Base-by-base conservation (phyloP, 2,888 invertebrate species). In the Taphrorychus bicolor region DNA sequence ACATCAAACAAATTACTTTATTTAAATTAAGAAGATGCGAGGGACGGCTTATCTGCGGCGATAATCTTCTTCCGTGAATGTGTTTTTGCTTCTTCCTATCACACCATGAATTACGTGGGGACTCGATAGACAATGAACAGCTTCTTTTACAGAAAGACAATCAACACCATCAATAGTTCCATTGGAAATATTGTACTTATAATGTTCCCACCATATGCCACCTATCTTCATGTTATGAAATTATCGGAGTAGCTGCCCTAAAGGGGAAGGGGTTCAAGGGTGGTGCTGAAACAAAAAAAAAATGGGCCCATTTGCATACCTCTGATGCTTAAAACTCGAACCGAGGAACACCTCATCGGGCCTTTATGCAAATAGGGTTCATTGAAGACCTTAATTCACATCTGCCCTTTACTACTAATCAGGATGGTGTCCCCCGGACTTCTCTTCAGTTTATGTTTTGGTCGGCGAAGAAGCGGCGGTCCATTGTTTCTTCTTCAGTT, bases 331-430 rank as follows among this genome's bases (percentile, higher is more conserved):
- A 49, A 40, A 61, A 61, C 66, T 52, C 61, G 60, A 32, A 32
- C 32, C 2, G 32, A 32, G 32, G 32, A 61, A 51, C 66, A 52
- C 53, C 60, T 59, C 60, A 53, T 41, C 69, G 51, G 63, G 70
- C 51, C 61, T 48, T 69, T 74, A 74, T 74, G 74, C 73, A 74
- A 74, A 74, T 74, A 57, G 66, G 65, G 70, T 62, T 72, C 70
- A 73, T 72, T 73, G 72, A 70, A 73, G 73, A 73, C 71, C 72
- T 73, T 73, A 74, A 74, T 74, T 73, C 73, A 71, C 74, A 74
- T 73, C 74, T 74, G 74, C 73, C 71, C 69, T 41, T 32, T 32
- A 32, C 7, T 32, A 7, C 9, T 64, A 64, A 70, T 73, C 72
- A 74, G 71, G 73, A 72, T 70, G 40, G 53, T 66, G 59, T 59